These are phyloP conservation scores for Kryptopterus vitreolus DNA, from an alignment of 2,797 vertebrate genomes.

Conservation along the genomic window DNA sequence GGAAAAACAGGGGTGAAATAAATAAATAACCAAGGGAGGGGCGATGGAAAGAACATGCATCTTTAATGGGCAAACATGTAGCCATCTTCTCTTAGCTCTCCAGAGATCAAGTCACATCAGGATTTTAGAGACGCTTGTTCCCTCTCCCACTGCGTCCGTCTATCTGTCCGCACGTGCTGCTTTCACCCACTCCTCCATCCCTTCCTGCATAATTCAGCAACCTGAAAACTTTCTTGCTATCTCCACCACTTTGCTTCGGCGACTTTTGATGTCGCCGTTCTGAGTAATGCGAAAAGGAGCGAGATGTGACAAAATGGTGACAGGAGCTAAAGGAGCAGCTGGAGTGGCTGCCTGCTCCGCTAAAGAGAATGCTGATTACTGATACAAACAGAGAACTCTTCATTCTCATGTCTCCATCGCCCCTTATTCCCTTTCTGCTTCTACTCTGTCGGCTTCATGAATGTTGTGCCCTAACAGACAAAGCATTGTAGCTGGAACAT, in stretches of 20 bases:
- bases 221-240: conserved; percentile 57
- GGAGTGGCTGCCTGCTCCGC: conserved; percentile 57
- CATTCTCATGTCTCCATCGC: conserved; percentile 42
- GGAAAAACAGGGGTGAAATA: conserved; percentile 40
- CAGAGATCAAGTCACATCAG: conserved; percentile 69
- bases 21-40: conserved; percentile 43
- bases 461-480: conserved; percentile 33
- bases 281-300: conserved; percentile 59
- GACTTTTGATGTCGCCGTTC: conserved; percentile 28
- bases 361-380: conserved; percentile 56
- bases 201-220: conserved; percentile 76
- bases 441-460: conserved; percentile 37
- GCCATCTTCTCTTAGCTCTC: conserved; percentile 64
- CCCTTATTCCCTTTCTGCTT: conserved; percentile 30
- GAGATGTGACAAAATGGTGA: conserved; percentile 73
- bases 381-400: conserved; percentile 45
- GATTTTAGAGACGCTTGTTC: conserved; percentile 54
- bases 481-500: background rate
- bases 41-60: conserved; percentile 60
- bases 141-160: conserved; percentile 57
- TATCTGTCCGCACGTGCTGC: conserved; percentile 58
- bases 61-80: conserved; percentile 67
- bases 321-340: conserved; percentile 67
- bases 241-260: conserved; percentile 26
- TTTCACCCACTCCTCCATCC: conserved; percentile 21